A percentile compares a stretch with the other conserved stretches of the same genome.
Evolutionary conservation across 2,113 vertebrate species (phyloP).

Genomic region (Apistogramma diplotaenia): DNA sequence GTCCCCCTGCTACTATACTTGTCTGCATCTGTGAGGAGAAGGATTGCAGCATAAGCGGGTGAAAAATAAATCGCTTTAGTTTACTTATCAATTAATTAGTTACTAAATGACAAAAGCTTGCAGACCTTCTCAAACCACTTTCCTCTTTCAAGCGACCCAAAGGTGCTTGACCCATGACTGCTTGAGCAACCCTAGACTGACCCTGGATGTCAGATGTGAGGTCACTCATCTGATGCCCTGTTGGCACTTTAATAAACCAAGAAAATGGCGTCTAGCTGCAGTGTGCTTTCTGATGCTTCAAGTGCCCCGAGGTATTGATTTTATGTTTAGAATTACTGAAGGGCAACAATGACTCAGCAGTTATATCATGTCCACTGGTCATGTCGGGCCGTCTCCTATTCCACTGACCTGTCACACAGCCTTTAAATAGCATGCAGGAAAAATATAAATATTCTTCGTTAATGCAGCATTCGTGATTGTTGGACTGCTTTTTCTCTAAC

Average conservation of each 20-base stretch:
- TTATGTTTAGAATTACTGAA: conserved; percentile 37
- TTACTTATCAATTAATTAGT: background rate
- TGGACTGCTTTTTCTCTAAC: background rate
- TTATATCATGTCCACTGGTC: conserved; percentile 10
- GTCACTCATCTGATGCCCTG: conserved; percentile 4
- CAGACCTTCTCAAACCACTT: background rate
- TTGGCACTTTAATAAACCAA: conserved; percentile 34
- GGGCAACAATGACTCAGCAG: conserved; percentile 56
- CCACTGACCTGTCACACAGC: background rate
- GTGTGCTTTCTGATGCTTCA: conserved; percentile 20
- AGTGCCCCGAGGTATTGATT: conserved; percentile 47
- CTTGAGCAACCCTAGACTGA: background rate
- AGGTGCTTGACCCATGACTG: background rate
- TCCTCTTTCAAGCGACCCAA: background rate
- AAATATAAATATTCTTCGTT: background rate
- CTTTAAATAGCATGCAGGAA: background rate
- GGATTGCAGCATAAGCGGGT: background rate
- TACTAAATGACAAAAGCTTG: background rate
- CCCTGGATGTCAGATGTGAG: background rate
- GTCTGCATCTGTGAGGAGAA: background rate
- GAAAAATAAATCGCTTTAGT: background rate
- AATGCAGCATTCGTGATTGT: background rate
- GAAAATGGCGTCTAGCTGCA: conserved; percentile 34
- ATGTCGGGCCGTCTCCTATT: background rate
- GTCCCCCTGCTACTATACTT: background rate